Conservation (phyloP, 2,113 vertebrate genomes). For the Catagonus wagneri region DNA sequence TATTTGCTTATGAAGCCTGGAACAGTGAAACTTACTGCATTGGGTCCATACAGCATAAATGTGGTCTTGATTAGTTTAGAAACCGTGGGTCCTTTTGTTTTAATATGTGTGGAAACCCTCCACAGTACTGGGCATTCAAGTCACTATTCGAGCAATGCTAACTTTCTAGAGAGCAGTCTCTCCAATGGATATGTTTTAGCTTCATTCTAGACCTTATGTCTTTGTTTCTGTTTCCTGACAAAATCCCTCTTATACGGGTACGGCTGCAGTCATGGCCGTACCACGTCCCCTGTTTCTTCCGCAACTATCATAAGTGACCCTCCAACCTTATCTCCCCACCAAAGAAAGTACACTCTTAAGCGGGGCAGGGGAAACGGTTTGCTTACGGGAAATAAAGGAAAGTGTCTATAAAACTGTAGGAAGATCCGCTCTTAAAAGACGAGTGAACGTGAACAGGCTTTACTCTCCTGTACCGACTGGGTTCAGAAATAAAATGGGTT, state of each 20-base stretch:
- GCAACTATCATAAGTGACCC: neutral
- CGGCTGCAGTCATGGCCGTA: neutral
- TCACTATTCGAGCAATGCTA: neutral
- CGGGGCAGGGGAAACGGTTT: neutral
- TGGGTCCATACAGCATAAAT: neutral
- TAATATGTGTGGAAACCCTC: neutral
- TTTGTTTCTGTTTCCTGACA: constrained; percentile 8
- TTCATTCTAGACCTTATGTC: neutral
- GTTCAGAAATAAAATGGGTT: constrained; percentile 53
- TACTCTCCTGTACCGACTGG: neutral
- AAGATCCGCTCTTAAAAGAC: neutral
- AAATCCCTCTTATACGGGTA: neutral
- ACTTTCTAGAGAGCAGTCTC: neutral
- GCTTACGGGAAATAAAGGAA: neutral
- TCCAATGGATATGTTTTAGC: neutral
- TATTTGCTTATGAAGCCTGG: constrained; percentile 4
- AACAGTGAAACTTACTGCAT: neutral
- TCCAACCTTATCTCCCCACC: neutral
- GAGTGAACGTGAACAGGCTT: neutral
- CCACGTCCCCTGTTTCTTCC: neutral
- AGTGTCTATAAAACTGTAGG: neutral
- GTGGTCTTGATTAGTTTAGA: neutral
- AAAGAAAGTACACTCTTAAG: neutral
- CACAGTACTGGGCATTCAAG: neutral
- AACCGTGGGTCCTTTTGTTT: constrained; percentile 3